Conservation (phyloP, 37 sponge, comb jelly and placozoan species). For the Haliclona indistincta region DNA sequence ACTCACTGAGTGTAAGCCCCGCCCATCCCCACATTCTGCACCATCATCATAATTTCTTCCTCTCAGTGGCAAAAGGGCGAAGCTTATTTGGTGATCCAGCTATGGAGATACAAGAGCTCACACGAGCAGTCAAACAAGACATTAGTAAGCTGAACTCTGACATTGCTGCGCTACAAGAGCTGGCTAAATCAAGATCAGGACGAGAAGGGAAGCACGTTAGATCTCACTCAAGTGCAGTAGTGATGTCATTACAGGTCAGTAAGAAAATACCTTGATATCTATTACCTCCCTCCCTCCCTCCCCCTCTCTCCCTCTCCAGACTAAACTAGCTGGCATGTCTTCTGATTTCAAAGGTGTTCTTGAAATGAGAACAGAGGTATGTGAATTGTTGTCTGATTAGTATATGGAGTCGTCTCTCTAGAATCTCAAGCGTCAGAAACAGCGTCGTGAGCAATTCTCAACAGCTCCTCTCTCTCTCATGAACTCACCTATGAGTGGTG, state of each 20-base stretch:
- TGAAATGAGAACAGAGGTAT: constrained; percentile 90
- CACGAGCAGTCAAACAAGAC: constrained; percentile 90
- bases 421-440: constrained; percentile 91
- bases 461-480: constrained; percentile 35
- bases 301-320: constrained; percentile 49
- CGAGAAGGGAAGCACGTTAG: constrained; percentile 53
- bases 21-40: not conserved
- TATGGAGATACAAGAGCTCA: constrained; percentile 94
- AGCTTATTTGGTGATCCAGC: constrained; percentile 91
- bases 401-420: not conserved
- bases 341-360: constrained; percentile 93
- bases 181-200: constrained; percentile 13
- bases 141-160: constrained; percentile 72
- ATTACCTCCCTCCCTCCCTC: too few species aligned
- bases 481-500: not conserved
- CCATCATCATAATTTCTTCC: not conserved
- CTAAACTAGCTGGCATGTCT: constrained; percentile 84
- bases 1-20: constrained; percentile 77
- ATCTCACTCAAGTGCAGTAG: constrained; percentile 76
- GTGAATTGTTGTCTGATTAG: not conserved
- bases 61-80: constrained; percentile 71
- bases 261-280: not conserved
- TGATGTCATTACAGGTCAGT: constrained; percentile 78
- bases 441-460: constrained; percentile 87
- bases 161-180: constrained; percentile 78